Conservation (phyloP, 2,797 vertebrate genomes). For the Poecilia wingei region DNA sequence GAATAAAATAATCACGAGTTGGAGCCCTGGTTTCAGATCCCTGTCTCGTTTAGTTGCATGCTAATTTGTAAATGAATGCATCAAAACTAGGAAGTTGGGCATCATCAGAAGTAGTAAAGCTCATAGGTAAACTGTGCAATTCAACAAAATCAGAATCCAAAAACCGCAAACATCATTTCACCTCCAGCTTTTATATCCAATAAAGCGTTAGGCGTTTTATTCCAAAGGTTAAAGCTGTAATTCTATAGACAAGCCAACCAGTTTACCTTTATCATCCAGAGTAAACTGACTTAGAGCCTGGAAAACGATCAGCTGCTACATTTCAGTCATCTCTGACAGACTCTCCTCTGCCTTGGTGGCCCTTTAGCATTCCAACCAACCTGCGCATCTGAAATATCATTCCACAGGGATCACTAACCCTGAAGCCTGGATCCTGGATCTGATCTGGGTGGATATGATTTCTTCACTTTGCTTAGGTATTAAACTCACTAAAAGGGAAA, state of each 20-base stretch:
- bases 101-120: neutral
- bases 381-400: constrained; percentile 80
- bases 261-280: neutral
- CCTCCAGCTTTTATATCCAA: neutral
- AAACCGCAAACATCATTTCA: neutral
- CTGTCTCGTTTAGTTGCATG: neutral
- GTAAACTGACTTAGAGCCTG: neutral
- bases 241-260: neutral
- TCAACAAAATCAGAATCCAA: neutral
- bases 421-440: constrained; percentile 42
- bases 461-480: constrained; percentile 49
- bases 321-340: constrained; percentile 30
- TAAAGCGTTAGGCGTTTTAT: neutral
- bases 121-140: neutral
- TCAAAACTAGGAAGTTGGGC: neutral
- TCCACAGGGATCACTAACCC: constrained; percentile 74
- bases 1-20: neutral
- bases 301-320: neutral
- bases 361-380: constrained; percentile 79
- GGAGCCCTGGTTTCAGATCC: neutral
- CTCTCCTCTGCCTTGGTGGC: constrained; percentile 64
- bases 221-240: neutral
- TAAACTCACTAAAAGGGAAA: constrained; percentile 50
- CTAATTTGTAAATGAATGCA: neutral
- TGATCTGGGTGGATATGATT: constrained; percentile 10